A percentile compares a stretch with the other conserved stretches of the same genome.
phyloP scores from a whole-genome alignment of 1,140 invertebrate species.

The Bombus picipes region DNA sequence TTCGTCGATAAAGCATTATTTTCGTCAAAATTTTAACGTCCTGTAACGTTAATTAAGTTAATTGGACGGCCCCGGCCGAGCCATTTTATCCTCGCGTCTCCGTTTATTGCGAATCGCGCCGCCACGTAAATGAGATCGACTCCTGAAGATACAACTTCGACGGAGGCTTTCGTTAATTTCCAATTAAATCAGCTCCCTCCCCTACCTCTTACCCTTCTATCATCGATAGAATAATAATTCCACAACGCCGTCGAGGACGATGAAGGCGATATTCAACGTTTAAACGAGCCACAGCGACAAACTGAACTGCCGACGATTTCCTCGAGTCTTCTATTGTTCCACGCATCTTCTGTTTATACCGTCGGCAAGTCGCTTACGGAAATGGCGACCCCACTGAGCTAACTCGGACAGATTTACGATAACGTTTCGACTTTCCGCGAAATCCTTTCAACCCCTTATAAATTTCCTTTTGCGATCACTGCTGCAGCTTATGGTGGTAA shows the following conservation, averaged over 20 bases:
- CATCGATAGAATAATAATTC: background rate
- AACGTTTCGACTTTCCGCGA: conserved; percentile 15
- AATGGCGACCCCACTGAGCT: background rate
- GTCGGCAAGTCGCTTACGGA: background rate
- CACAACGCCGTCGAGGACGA: background rate
- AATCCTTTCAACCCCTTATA: conserved; percentile 22
- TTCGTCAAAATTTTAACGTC: conserved; percentile 25
- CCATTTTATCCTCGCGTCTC: background rate
- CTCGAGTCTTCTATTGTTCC: conserved; percentile 1
- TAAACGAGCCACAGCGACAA: background rate
- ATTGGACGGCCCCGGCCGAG: background rate
- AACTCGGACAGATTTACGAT: conserved; percentile 24
- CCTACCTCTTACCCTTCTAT: background rate
- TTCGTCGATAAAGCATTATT: conserved; percentile 10
- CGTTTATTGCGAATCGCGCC: conserved; percentile 12
- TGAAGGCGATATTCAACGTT: background rate
- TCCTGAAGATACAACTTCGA: conserved; percentile 12
- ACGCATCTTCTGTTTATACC: conserved; percentile 14
- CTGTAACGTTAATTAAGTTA: conserved; percentile 43
- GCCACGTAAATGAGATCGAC: conserved; percentile 32
- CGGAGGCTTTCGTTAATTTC: conserved; percentile 33
- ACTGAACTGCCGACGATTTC: background rate
- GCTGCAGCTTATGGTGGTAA: background rate
- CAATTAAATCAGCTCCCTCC: conserved; percentile 3
- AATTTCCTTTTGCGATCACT: background rate